Evolutionary conservation across 2,888 invertebrate species (phyloP).

Genomic region (Idaea biselata): DNA sequence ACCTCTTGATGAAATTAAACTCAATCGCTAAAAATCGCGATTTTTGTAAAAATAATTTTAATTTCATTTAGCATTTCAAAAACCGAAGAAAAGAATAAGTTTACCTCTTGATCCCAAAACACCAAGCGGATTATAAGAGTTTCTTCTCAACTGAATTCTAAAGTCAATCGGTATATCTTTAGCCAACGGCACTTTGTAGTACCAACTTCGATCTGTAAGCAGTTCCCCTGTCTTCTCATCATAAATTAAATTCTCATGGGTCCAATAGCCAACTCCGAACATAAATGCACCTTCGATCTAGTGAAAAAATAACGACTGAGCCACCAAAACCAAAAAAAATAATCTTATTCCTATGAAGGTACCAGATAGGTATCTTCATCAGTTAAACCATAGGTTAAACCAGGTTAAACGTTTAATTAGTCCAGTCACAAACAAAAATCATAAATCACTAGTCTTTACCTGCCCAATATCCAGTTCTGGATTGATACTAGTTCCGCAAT

Average conservation of each 20-base stretch:
- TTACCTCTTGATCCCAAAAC: conserved; percentile 43
- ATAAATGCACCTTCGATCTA: conserved; percentile 87
- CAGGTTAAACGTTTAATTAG: not conserved
- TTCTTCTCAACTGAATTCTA: conserved; percentile 83
- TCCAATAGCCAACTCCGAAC: conserved; percentile 88
- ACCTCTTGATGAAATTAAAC: too few species aligned
- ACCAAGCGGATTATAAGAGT: conserved; percentile 83
- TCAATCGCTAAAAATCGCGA: too few species aligned
- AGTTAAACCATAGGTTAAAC: too few species aligned
- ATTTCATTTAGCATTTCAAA: too few species aligned
- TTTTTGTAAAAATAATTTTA: too few species aligned
- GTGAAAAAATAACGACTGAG: not conserved
- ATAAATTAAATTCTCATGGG: conserved; percentile 85
- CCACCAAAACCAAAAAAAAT: not conserved
- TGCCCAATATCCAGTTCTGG: conserved; percentile 86
- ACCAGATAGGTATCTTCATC: not conserved
- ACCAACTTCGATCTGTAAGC: conserved; percentile 89
- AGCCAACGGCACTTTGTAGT: conserved; percentile 86
- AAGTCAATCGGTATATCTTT: conserved; percentile 90
- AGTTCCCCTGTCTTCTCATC: conserved; percentile 84
- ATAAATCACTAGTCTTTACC: conserved; percentile 39
- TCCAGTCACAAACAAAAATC: not conserved
- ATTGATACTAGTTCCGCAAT: conserved; percentile 84
- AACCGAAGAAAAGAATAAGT: too few species aligned
- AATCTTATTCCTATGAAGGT: too few species aligned